Conservation (phyloP, 35 echinoderm and acorn worm genomes). For the Heliocidaris tuberculata region DNA sequence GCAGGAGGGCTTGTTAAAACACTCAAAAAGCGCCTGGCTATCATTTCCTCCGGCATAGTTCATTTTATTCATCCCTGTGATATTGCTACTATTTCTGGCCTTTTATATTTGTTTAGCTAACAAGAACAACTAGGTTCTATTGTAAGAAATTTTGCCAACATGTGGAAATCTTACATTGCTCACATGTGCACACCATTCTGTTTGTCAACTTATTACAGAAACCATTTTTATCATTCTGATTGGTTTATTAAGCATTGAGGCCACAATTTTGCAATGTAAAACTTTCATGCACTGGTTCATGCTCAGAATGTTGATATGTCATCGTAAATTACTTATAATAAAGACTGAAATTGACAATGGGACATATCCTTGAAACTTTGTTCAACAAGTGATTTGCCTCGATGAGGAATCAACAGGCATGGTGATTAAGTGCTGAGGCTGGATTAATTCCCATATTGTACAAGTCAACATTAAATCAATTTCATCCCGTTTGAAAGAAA, state of each 20-base stretch:
- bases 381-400: slow-evolving; percentile 15
- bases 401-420: neutral
- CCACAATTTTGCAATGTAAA: neutral
- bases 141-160: neutral
- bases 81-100: neutral
- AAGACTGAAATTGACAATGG: neutral
- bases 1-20: neutral
- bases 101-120: neutral
- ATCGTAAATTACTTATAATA: neutral
- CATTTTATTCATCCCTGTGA: slow-evolving; percentile 4
- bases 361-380: slow-evolving; percentile 26
- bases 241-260: neutral
- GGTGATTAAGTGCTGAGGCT: slow-evolving; percentile 26
- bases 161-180: neutral
- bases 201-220: neutral
- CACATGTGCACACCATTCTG: neutral
- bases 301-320: neutral
- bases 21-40: neutral
- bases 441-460: slow-evolving; percentile 24
- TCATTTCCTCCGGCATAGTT: neutral
- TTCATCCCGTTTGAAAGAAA: slow-evolving; percentile 40
- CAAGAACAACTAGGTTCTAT: neutral
- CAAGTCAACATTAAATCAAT: slow-evolving; percentile 45
- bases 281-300: neutral
- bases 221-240: neutral